Evolutionary conservation across 1,140 invertebrate species (phyloP).

Genomic region (Belonocnema kinseyi): DNA sequence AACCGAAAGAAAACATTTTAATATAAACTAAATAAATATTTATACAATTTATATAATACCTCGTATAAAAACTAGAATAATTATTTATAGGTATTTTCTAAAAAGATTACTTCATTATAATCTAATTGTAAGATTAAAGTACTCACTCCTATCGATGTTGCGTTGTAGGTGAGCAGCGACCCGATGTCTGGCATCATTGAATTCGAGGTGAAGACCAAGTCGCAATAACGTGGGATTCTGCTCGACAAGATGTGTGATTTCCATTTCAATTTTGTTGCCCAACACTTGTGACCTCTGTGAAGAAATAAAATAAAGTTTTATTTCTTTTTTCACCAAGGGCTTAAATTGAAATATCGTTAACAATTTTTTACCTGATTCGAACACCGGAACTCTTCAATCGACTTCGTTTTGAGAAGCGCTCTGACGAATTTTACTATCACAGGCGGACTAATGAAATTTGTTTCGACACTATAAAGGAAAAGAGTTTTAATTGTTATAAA

Average conservation of each 20-base stretch:
- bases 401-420: conserved; percentile 89
- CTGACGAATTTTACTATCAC: conserved; percentile 90
- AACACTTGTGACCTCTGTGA: conserved; percentile 92
- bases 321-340: conserved; percentile 1
- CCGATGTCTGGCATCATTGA: conserved; percentile 95
- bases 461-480: conserved; percentile 85
- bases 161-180: conserved; percentile 94
- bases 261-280: conserved; percentile 98
- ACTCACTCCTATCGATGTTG: conserved; percentile 98
- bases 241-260: conserved; percentile 94
- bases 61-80: too few relatives aligned
- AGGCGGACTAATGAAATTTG: conserved; percentile 93
- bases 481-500: too few relatives aligned
- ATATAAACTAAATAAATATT: neutral
- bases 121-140: conserved; percentile 32
- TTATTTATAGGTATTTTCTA: neutral
- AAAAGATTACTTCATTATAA: neutral
- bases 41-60: too few relatives aligned
- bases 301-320: conserved; percentile 6
- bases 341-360: conserved; percentile 3
- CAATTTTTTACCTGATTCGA: conserved; percentile 91
- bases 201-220: conserved; percentile 96
- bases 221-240: conserved; percentile 93
- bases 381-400: conserved; percentile 94
- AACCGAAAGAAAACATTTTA: conserved; percentile 1